phyloP scores from a whole-genome alignment of 2,797 vertebrate species.

The Xiphorhynchus erythropygius region DNA sequence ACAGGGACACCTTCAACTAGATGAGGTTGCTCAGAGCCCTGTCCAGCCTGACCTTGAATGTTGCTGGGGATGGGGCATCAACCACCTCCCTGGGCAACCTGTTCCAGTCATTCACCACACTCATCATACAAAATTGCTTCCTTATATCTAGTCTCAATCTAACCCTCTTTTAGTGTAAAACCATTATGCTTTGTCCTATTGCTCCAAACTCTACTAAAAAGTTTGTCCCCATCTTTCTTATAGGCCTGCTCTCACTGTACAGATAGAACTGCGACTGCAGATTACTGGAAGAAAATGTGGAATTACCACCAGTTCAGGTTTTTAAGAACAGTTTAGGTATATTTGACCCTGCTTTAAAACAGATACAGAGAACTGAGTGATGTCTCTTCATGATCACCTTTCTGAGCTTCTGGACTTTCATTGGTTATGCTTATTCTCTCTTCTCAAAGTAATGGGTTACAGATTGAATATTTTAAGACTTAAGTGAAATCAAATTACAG shows the following conservation, averaged over 20 bases:
- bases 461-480: neutral
- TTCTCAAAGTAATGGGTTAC: neutral
- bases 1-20: neutral
- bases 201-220: neutral
- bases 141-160: neutral
- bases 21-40: neutral
- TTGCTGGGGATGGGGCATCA: neutral
- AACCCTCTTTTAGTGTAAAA: neutral
- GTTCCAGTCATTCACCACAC: neutral
- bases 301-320: neutral
- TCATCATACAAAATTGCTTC: neutral
- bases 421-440: neutral
- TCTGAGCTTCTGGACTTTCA: neutral
- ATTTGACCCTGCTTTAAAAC: neutral
- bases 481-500: neutral
- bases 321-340: neutral
- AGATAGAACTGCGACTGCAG: neutral
- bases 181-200: neutral
- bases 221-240: neutral
- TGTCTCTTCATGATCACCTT: neutral
- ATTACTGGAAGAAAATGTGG: neutral
- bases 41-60: neutral
- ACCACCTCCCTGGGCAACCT: neutral
- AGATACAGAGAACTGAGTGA: neutral
- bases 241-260: neutral